A percentile compares a stretch with the other conserved stretches of the same genome.
phyloP scores from a whole-genome alignment of 2,888 invertebrate genomes.

The Meteorus colon region DNA sequence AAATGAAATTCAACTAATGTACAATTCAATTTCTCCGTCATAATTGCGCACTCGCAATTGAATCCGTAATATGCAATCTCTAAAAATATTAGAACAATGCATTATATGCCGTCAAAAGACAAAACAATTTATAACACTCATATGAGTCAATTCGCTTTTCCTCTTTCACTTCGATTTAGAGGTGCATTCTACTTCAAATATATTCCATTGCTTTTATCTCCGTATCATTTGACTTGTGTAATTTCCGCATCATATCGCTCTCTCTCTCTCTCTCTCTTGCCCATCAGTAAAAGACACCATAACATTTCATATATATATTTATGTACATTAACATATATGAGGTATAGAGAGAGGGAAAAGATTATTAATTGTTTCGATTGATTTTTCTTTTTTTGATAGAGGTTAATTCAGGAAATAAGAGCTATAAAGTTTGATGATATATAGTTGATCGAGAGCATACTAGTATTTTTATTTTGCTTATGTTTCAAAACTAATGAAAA shows the following conservation, averaged over 20 bases:
- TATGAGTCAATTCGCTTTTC: background rate
- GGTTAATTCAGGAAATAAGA: slow-evolving; percentile 44
- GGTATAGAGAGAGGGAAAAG: slow-evolving; percentile 58
- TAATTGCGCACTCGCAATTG: background rate
- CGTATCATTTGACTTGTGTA: slow-evolving; percentile 11
- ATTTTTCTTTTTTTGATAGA: slow-evolving; percentile 33
- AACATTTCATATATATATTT: slow-evolving; percentile 65
- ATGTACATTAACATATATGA: slow-evolving; percentile 70
- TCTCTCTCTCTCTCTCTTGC: slow-evolving; percentile 27
- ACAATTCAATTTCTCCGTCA: background rate
- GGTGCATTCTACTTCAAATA: background rate
- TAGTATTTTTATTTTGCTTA: background rate
- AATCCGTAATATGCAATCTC: background rate
- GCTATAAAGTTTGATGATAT: slow-evolving; percentile 16
- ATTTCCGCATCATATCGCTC: background rate
- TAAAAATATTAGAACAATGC: background rate
- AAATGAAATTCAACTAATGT: background rate
- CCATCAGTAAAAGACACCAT: slow-evolving; percentile 70
- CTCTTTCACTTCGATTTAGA: background rate
- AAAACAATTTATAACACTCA: background rate
- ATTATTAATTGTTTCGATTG: slow-evolving; percentile 43
- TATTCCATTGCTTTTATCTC: slow-evolving; percentile 7
- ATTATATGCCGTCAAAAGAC: background rate
- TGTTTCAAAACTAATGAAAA: slow-evolving; percentile 46
- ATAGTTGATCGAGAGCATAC: slow-evolving; percentile 1